phyloP scores from a whole-genome alignment of 2,888 invertebrate genomes.

The Smittia sp. region DNA sequence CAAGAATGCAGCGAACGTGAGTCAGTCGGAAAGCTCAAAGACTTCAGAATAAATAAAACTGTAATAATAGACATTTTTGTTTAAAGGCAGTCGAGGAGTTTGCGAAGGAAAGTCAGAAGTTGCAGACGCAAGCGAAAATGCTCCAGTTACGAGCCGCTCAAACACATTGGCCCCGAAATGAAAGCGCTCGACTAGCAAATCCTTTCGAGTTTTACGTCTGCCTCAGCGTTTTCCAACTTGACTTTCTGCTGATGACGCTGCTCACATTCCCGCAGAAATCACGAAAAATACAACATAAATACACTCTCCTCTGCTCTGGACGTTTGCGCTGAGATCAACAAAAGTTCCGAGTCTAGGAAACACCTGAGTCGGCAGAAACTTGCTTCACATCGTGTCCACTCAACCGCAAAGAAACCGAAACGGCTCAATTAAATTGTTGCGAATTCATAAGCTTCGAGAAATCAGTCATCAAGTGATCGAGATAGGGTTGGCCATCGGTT shows the following conservation, averaged over 20 bases:
- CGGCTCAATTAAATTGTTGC: neutral
- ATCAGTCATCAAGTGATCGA: neutral
- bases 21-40: too few relatives aligned
- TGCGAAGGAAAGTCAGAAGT: slow-evolving; percentile 6
- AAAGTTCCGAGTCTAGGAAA: neutral
- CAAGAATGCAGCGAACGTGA: neutral
- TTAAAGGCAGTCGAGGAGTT: neutral
- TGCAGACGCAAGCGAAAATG: neutral
- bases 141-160: slow-evolving; percentile 18
- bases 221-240: neutral
- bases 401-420: neutral
- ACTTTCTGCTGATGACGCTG: slow-evolving; percentile 4
- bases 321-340: slow-evolving; percentile 12
- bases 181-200: slow-evolving; percentile 1
- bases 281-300: slow-evolving; percentile 4
- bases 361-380: neutral
- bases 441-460: neutral
- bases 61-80: too few relatives aligned
- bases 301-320: neutral
- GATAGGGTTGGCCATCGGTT: neutral
- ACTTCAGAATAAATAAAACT: neutral
- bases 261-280: slow-evolving; percentile 14
- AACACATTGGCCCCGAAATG: neutral
- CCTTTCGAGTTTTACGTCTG: neutral
- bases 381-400: slow-evolving; percentile 12